Base-by-base conservation (phyloP, 2,113 vertebrate genomes). In the Sceloporus tristichus region DNA sequence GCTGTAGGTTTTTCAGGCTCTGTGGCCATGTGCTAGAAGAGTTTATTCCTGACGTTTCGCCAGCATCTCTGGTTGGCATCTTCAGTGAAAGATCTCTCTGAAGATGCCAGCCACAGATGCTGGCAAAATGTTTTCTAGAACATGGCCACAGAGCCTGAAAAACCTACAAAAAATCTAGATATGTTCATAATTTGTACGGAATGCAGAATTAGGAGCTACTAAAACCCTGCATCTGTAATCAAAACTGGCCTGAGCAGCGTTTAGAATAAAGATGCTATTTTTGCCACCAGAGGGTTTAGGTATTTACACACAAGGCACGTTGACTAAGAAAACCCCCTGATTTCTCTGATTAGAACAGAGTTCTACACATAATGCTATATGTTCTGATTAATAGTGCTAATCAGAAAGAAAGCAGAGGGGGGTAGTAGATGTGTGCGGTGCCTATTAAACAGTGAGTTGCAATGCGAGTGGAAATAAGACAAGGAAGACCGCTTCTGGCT, bases 301-400 rank as follows among this genome's bases (percentile, higher is more conserved):
- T 85, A 74, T 91, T 91, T 92, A 88, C 48, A 85, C 78, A 65
- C 75, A 88, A 82, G 27, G 75, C 18, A 27, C 81, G 85, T 87
- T 85, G 80, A 85, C 85, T 4, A 68, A 83, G 77, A 53, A 84
- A 88, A 27, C 16, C 86, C 13, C 9, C 16, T 54, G 77, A 10
- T 80, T 88, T 92, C 88, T 53, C 86, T 89, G 82, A 80, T 62
- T 84, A 53, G 86, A 84, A 38, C 16, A 90, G 74, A 87, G 42
- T 75, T 83, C 14, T 73, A 0, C 85, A 88, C 40, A 89, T 68
- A 87, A 76, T 42, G 62, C 18, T 74, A 82, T 82, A 86, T 54
- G 8, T 0, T 19, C 34, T 83, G 86, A 87, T 82, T 82, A 87
- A 21, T 48, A 84, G 38, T 71, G 40, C 70, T 74, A 87, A 87